phyloP scores from a whole-genome alignment of 2,888 invertebrate genomes.

The Trachelus iudaicus region DNA sequence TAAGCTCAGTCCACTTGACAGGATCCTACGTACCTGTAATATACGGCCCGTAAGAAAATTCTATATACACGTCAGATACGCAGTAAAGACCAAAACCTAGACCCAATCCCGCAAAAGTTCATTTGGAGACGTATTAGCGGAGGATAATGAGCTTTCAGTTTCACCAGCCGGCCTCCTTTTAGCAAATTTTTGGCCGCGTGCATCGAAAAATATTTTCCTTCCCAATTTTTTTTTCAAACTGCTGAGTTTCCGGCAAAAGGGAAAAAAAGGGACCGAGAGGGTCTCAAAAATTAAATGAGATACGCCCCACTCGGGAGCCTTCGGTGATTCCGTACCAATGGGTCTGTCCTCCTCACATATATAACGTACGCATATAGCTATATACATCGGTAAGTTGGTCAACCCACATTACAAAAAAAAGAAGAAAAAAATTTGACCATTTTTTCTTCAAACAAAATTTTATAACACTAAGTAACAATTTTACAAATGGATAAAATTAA shows the following conservation, averaged over 20 bases:
- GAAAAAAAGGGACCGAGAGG: neutral
- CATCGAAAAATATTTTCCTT: constrained; percentile 7
- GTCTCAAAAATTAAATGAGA: neutral
- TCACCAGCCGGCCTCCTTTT: constrained; percentile 30
- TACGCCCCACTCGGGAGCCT: neutral
- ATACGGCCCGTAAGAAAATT: neutral
- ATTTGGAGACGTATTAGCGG: constrained; percentile 47
- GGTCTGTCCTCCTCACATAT: neutral
- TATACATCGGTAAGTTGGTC: neutral
- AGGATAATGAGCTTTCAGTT: constrained; percentile 53
- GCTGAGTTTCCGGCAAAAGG: constrained; percentile 2
- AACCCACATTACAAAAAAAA: neutral
- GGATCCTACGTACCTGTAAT: neutral
- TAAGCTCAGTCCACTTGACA: neutral
- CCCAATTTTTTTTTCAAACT: neutral
- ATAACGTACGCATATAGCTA: neutral
- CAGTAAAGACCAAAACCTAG: neutral
- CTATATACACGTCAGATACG: neutral
- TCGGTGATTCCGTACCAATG: neutral
- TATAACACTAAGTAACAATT: neutral
- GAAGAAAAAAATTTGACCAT: neutral
- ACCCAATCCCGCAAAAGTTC: neutral
- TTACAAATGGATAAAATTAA: neutral
- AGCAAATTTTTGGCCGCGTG: constrained; percentile 23
- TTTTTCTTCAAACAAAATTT: neutral